These are phyloP conservation scores for Cyclargus thomasi DNA, from an alignment of 1,140 invertebrate species.

Conservation along the genomic window DNA sequence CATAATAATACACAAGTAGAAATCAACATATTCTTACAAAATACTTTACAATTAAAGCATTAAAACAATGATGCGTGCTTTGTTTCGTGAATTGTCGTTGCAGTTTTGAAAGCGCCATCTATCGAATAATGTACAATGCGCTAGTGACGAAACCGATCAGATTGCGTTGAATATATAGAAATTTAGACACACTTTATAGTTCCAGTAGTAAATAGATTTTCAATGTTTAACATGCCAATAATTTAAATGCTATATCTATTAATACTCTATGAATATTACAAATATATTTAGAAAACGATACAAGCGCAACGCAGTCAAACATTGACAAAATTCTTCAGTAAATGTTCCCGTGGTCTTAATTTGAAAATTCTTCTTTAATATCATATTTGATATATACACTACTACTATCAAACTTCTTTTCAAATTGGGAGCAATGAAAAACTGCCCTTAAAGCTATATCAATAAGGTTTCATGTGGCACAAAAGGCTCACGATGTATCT, in stretches of 20 bases:
- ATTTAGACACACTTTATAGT: not conserved
- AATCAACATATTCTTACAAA: conserved; percentile 15
- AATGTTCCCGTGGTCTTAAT: not conserved
- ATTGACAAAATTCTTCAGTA: not conserved
- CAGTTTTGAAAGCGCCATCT: conserved; percentile 9
- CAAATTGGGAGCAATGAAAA: not conserved
- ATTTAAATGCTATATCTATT: not conserved
- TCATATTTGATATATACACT: not conserved
- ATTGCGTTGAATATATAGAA: not conserved
- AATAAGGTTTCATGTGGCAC: not conserved
- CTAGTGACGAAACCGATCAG: not conserved
- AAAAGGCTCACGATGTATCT: not conserved
- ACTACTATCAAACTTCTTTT: not conserved
- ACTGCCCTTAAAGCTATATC: not conserved
- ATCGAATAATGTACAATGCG: not conserved
- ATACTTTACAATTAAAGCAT: conserved; percentile 15
- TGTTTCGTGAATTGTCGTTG: not conserved
- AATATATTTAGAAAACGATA: not conserved
- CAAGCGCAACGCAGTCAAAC: not conserved
- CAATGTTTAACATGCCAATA: not conserved
- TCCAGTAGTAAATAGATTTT: not conserved
- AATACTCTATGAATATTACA: not conserved
- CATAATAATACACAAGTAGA: conserved; percentile 13
- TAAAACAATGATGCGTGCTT: conserved; percentile 11
- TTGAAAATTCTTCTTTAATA: not conserved